These are phyloP conservation scores for Suillia variegata DNA, from an alignment of 2,888 invertebrate species.

Conservation along the genomic window DNA sequence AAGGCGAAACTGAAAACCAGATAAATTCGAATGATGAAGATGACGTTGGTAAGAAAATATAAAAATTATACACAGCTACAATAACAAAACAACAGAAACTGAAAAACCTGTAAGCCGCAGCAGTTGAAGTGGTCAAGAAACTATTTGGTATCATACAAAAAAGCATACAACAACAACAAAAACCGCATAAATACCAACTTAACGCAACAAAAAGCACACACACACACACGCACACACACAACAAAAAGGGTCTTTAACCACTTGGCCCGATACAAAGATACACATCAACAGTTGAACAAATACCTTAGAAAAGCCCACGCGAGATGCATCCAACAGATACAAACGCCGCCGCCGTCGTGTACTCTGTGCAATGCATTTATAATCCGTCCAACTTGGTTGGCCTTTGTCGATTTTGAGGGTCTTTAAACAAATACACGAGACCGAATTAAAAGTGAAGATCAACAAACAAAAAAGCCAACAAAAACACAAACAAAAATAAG, in stretches of 20 bases:
- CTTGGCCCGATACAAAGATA: too few relatives aligned
- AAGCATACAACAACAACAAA: not conserved
- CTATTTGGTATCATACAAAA: not conserved
- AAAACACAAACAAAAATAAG: not conserved
- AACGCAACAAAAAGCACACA: too few relatives aligned
- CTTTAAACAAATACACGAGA: too few relatives aligned
- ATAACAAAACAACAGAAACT: not conserved
- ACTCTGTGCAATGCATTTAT: too few relatives aligned
- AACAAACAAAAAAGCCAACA: not conserved
- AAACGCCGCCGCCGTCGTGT: not conserved
- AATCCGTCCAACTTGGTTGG: too few relatives aligned
- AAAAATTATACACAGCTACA: too few relatives aligned
- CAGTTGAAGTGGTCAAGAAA: not conserved
- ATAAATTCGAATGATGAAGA: not conserved
- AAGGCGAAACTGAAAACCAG: too few relatives aligned
- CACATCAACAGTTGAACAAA: too few relatives aligned
- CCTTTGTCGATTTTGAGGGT: not conserved
- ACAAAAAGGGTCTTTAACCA: too few relatives aligned
- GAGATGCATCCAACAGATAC: not conserved
- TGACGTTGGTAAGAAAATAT: not conserved
- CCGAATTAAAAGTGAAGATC: too few relatives aligned
- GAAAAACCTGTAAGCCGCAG: not conserved
- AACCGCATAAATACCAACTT: not conserved
- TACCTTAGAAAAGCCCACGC: not conserved
- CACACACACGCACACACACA: too few relatives aligned